phyloP scores from a whole-genome alignment of 2,888 invertebrate genomes.

The Vanessa cardui region DNA sequence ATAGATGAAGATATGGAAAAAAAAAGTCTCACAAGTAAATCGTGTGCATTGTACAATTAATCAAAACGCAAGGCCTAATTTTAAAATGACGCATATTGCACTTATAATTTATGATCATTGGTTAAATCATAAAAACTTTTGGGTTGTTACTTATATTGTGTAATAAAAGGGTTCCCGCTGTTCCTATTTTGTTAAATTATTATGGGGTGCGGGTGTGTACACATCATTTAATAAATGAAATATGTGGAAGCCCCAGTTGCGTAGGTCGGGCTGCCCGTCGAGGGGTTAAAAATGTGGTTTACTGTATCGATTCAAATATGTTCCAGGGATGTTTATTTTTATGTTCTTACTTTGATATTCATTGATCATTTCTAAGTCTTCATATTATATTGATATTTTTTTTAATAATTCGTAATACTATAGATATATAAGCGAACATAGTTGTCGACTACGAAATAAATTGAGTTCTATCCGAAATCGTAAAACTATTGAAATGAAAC shows the following conservation, averaged over 20 bases:
- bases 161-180: conserved; percentile 54
- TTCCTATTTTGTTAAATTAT: conserved; percentile 57
- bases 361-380: background rate
- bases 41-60: background rate
- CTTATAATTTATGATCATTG: conserved; percentile 29
- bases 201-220: conserved; percentile 56
- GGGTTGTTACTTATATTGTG: conserved; percentile 41
- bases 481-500: conserved; percentile 32
- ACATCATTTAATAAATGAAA: conserved; percentile 70
- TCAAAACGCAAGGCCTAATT: conserved; percentile 7
- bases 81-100: conserved; percentile 21
- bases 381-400: conserved; percentile 11
- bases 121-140: conserved; percentile 37
- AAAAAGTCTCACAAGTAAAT: conserved; percentile 2
- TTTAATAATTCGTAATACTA: background rate
- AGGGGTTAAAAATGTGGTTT: conserved; percentile 62
- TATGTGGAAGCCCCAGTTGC: conserved; percentile 60
- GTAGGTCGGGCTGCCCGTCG: conserved; percentile 53
- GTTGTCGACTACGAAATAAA: conserved; percentile 16
- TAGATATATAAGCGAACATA: background rate
- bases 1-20: background rate
- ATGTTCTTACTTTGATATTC: conserved; percentile 10
- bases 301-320: conserved; percentile 34
- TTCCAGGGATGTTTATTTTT: conserved; percentile 14
- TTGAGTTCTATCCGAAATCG: conserved; percentile 32